A percentile compares a stretch with the other conserved stretches of the same genome.
phyloP scores from a whole-genome alignment of 2,888 invertebrate genomes.

The Drosophila anomelani region DNA sequence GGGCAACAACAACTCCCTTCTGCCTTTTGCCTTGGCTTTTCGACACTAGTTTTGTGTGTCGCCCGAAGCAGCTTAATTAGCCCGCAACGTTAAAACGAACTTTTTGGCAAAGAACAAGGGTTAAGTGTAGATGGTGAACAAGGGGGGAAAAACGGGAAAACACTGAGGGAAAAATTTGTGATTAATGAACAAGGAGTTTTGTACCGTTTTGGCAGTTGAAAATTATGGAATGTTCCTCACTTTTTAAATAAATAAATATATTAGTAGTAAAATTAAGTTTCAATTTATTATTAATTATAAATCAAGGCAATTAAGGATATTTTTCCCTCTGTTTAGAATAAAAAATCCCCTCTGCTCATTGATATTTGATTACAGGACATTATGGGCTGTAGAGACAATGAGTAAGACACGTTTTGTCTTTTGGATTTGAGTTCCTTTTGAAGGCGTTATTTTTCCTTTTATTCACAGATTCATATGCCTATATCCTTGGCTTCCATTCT shows the following conservation, averaged over 20 bases:
- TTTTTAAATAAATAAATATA: not conserved
- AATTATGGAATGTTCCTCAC: not conserved
- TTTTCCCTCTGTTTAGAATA: not conserved
- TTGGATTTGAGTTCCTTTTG: constrained; percentile 13
- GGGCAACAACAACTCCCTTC: constrained; percentile 2
- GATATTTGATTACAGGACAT: constrained; percentile 67
- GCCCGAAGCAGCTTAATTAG: constrained; percentile 63
- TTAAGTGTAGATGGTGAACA: not conserved
- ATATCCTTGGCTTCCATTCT: constrained; percentile 13
- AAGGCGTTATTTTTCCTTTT: constrained; percentile 13
- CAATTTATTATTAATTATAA: not conserved
- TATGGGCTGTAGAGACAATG: constrained; percentile 53
- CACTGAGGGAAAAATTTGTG: not conserved
- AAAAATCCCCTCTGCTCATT: constrained; percentile 51
- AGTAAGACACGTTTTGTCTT: constrained; percentile 17
- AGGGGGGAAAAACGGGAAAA: not conserved
- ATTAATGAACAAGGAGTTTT: too few species aligned
- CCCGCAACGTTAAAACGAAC: constrained; percentile 25
- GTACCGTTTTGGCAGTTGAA: not conserved
- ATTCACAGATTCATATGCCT: not conserved
- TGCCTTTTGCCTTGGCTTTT: constrained; percentile 33
- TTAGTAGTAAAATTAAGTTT: not conserved
- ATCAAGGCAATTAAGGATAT: not conserved
- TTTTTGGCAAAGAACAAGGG: constrained; percentile 12
- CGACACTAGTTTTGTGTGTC: constrained; percentile 35